Percentiles rank a stretch among this genome's conserved stretches.
Evolutionary conservation across 1,140 invertebrate genomes (phyloP).

Genomic region (Bombus terrestris): DNA sequence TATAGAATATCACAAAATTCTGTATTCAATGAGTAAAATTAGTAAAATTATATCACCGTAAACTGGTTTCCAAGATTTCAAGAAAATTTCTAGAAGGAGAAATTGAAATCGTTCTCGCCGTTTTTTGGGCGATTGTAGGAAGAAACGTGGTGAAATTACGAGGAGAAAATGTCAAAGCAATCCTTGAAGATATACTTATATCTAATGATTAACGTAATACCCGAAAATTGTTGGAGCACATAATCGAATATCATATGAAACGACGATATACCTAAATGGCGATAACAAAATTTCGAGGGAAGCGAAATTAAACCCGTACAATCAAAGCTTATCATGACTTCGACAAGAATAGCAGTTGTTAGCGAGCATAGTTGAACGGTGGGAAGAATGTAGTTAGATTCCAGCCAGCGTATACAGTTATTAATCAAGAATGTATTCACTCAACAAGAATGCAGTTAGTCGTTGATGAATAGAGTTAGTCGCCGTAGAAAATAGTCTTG

Average conservation of each 20-base stretch:
- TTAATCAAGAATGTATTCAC: constrained; percentile 5
- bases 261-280: background rate
- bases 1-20: no score
- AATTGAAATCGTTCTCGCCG: no score
- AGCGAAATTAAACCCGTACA: background rate
- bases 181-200: background rate
- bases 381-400: background rate
- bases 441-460: constrained; percentile 3
- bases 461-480: background rate
- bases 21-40: no score
- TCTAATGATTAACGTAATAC: background rate
- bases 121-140: no score
- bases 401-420: background rate
- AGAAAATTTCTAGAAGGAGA: no score
- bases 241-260: background rate
- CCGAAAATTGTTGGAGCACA: background rate
- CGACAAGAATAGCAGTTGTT: background rate
- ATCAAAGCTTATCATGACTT: no score
- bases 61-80: no score
- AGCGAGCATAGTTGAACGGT: background rate
- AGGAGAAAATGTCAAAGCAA: background rate
- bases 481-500: no score
- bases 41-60: no score
- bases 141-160: background rate
- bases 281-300: background rate